Conservation (phyloP, 1,140 invertebrate genomes). For the Drosophila triauraria region DNA sequence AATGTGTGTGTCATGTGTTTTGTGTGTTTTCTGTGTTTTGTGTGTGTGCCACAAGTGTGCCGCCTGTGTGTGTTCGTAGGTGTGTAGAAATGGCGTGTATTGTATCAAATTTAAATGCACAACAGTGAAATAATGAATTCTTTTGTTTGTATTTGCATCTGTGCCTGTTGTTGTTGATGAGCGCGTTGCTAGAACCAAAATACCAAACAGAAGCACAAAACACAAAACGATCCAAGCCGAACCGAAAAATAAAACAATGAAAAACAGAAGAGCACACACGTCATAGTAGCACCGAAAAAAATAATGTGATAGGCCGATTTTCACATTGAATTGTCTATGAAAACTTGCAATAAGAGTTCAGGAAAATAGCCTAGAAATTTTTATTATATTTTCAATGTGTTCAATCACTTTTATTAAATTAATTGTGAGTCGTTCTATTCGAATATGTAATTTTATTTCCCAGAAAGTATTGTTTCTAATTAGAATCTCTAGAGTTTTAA, state of each 20-base stretch:
- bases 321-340: background rate
- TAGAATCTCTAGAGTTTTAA: too few relatives aligned
- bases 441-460: too few relatives aligned
- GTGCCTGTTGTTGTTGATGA: constrained; percentile 45
- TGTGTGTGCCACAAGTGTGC: constrained; percentile 14
- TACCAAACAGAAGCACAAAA: constrained; percentile 24
- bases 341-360: too few relatives aligned
- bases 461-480: too few relatives aligned
- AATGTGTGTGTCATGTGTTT: constrained; percentile 27
- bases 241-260: constrained; percentile 26
- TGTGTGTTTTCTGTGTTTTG: background rate
- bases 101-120: constrained; percentile 83
- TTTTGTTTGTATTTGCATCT: constrained; percentile 74
- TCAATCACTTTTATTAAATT: too few relatives aligned
- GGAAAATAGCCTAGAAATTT: too few relatives aligned
- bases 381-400: too few relatives aligned
- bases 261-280: background rate
- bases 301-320: background rate
- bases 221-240: constrained; percentile 39
- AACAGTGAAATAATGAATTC: constrained; percentile 80
- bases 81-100: constrained; percentile 78
- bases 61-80: constrained; percentile 33
- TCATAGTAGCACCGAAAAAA: background rate
- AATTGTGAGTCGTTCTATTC: too few relatives aligned
- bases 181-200: constrained; percentile 44